Percentiles rank a stretch among this genome's conserved stretches.
Evolutionary conservation across 2,113 vertebrate genomes (phyloP).

Genomic region (Mobula birostris): DNA sequence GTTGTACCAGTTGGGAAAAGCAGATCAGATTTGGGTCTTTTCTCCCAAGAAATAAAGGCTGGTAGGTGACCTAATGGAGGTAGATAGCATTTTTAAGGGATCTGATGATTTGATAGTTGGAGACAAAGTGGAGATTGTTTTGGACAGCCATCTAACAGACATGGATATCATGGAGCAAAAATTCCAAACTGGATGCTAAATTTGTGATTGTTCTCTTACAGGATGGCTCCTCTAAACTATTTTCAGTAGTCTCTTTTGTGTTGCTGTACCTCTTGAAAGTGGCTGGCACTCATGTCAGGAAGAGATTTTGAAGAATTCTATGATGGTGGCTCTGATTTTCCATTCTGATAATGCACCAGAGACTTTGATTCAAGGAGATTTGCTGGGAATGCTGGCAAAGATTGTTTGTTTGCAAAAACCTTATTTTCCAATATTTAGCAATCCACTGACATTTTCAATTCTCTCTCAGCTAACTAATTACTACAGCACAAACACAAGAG

Average conservation of each 20-base stretch:
- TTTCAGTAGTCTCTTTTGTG: not conserved
- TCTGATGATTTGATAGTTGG: not conserved
- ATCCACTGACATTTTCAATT: no score
- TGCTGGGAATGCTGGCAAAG: no score
- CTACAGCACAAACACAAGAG: no score
- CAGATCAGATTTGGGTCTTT: not conserved
- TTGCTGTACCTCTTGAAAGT: not conserved
- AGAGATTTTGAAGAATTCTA: not conserved
- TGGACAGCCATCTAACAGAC: not conserved
- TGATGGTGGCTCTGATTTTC: not conserved
- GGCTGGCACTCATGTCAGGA: not conserved
- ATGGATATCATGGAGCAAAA: not conserved
- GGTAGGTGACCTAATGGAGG: not conserved
- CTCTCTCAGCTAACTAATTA: no score
- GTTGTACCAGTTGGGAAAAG: no score
- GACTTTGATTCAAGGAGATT: not conserved
- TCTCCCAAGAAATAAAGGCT: not conserved
- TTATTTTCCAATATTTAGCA: no score
- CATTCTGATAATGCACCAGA: not conserved
- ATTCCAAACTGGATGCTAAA: not conserved
- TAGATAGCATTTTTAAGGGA: not conserved
- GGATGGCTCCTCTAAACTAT: not conserved
- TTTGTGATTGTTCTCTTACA: not conserved
- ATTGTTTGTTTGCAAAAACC: no score
- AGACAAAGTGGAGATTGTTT: not conserved